Evolutionary conservation across 1,140 invertebrate genomes (phyloP).

Genomic region (Drosophila santomea): DNA sequence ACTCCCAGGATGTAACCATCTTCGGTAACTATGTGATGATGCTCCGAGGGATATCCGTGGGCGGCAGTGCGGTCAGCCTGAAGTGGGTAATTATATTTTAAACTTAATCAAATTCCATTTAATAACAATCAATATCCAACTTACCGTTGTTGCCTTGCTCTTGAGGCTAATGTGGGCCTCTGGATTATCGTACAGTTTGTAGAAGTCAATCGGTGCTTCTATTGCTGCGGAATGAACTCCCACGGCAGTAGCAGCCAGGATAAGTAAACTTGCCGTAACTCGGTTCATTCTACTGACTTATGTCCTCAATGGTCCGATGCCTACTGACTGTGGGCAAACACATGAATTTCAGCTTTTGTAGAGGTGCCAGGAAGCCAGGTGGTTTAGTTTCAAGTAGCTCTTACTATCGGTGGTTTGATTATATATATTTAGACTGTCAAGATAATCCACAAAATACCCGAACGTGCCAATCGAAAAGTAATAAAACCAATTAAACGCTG

Average conservation of each 20-base stretch:
- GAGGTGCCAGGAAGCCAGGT: neutral
- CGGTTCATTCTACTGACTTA: slow-evolving; percentile 28
- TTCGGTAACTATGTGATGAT: slow-evolving; percentile 84
- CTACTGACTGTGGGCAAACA: slow-evolving; percentile 21
- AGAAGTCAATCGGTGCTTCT: slow-evolving; percentile 55
- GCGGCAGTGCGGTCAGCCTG: slow-evolving; percentile 57
- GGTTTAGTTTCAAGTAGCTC: slow-evolving; percentile 22
- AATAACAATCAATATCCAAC: neutral
- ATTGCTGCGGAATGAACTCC: slow-evolving; percentile 19
- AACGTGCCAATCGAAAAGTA: slow-evolving; percentile 17
- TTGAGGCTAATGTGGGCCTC: slow-evolving; percentile 54
- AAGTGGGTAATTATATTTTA: neutral
- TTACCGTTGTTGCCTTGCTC: slow-evolving; percentile 46
- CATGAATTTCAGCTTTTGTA: slow-evolving; percentile 19
- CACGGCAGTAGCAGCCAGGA: slow-evolving; percentile 8
- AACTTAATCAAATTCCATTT: neutral
- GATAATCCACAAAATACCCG: slow-evolving; percentile 15
- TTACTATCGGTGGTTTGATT: slow-evolving; percentile 19
- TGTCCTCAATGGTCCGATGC: slow-evolving; percentile 1
- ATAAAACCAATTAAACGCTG: neutral
- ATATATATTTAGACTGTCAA: slow-evolving; percentile 29
- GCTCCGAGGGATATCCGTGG: slow-evolving; percentile 86
- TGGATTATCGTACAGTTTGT: slow-evolving; percentile 56
- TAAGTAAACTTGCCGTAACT: slow-evolving; percentile 1
- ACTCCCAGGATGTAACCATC: slow-evolving; percentile 86